phyloP scores from a whole-genome alignment of 2,113 vertebrate genomes.

The Thunnus maccoyii region DNA sequence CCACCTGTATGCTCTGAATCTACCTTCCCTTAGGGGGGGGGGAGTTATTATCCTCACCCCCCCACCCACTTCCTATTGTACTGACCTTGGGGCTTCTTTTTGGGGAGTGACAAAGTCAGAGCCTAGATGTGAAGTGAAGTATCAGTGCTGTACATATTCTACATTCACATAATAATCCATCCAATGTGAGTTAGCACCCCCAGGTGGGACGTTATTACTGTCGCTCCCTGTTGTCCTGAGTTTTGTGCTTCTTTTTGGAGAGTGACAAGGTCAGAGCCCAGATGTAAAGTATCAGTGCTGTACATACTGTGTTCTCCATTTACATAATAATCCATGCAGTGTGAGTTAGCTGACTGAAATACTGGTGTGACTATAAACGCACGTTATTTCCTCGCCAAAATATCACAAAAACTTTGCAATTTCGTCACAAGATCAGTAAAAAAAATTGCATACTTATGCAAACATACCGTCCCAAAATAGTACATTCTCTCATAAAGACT shows the following conservation, averaged over 20 bases:
- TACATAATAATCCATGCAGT: not conserved
- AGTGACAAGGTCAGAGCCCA: not conserved
- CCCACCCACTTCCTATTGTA: too few species aligned
- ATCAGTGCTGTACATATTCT: too few species aligned
- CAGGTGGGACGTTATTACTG: not conserved
- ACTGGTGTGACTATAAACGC: not conserved
- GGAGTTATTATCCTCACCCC: too few species aligned
- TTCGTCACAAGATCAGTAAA: not conserved
- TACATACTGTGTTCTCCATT: not conserved
- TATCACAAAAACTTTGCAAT: not conserved
- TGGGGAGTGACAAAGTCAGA: too few species aligned
- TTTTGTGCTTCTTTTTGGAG: not conserved
- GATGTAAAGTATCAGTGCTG: not conserved
- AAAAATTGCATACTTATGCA: not conserved
- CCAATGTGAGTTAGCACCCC: too few species aligned
- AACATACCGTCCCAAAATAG: conserved; percentile 1
- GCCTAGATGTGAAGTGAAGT: too few species aligned
- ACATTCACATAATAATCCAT: too few species aligned
- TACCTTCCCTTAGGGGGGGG: not conserved
- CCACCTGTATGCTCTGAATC: not conserved
- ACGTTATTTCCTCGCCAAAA: not conserved
- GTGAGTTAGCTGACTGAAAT: not conserved
- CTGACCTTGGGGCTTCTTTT: too few species aligned
- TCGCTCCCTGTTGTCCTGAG: not conserved
- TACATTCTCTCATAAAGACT: not conserved